Conservation (phyloP, 2,888 invertebrate genomes). For the Odontothrips loti region DNA sequence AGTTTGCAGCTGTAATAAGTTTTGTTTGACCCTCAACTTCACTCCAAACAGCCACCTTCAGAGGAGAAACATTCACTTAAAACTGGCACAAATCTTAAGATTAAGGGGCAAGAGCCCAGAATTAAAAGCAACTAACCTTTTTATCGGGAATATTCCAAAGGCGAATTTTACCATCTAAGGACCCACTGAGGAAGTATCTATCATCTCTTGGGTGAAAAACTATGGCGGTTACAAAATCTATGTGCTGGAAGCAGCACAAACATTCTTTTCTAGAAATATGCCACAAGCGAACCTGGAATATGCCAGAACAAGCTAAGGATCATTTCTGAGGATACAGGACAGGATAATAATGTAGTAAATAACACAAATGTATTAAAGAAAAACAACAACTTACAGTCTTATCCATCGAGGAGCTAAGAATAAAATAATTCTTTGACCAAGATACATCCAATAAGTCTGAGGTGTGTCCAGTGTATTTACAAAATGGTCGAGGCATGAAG, state of each 20-base stretch:
- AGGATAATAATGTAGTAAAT: neutral
- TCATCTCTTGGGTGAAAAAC: slow-evolving; percentile 95
- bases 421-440: slow-evolving; percentile 98
- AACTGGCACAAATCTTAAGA: neutral
- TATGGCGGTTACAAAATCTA: slow-evolving; percentile 98
- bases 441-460: slow-evolving; percentile 95
- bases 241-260: slow-evolving; percentile 97
- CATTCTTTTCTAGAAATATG: slow-evolving; percentile 96
- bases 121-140: slow-evolving; percentile 53
- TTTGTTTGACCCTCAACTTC: slow-evolving; percentile 93
- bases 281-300: slow-evolving; percentile 65
- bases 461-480: slow-evolving; percentile 89
- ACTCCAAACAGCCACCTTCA: slow-evolving; percentile 89
- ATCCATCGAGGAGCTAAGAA: slow-evolving; percentile 97
- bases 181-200: slow-evolving; percentile 91
- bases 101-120: neutral
- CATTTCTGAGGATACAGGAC: neutral
- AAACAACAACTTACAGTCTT: slow-evolving; percentile 67
- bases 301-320: neutral
- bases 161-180: slow-evolving; percentile 94
- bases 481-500: slow-evolving; percentile 88
- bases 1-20: slow-evolving; percentile 93
- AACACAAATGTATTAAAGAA: neutral
- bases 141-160: slow-evolving; percentile 99
- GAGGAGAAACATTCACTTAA: neutral